phyloP scores from a whole-genome alignment of 2,888 invertebrate species.

The Carabus problematicus region DNA sequence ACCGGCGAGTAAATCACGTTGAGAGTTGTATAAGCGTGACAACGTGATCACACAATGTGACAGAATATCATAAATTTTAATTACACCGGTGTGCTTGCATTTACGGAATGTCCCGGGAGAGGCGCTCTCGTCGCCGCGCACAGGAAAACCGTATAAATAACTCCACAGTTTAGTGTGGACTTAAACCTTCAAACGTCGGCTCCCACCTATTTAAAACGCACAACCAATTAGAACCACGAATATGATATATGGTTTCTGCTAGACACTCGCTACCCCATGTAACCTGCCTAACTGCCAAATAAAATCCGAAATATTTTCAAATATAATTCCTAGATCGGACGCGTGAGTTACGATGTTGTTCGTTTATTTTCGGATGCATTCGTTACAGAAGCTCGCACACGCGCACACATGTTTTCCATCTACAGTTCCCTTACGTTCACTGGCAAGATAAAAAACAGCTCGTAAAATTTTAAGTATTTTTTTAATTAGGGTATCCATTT shows the following conservation, averaged over 20 bases:
- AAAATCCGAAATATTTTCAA: conserved; percentile 47
- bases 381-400: background rate
- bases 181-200: conserved; percentile 33
- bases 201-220: conserved; percentile 42
- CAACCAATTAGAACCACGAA: conserved; percentile 44
- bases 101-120: conserved; percentile 38
- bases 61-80: conserved; percentile 42
- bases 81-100: conserved; percentile 28
- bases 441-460: conserved; percentile 35
- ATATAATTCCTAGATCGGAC: conserved; percentile 32
- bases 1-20: conserved; percentile 26
- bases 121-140: conserved; percentile 17
- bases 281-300: conserved; percentile 48
- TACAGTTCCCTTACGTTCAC: conserved; percentile 25
- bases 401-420: conserved; percentile 44
- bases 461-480: conserved; percentile 49
- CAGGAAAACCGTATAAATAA: conserved; percentile 40
- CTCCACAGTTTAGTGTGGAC: conserved; percentile 30
- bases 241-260: conserved; percentile 45
- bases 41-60: conserved; percentile 38
- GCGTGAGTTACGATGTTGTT: conserved; percentile 35
- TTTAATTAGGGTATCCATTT: conserved; percentile 48
- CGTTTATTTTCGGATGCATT: conserved; percentile 17
- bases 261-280: conserved; percentile 15
- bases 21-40: conserved; percentile 22